Evolutionary conservation across 1,140 invertebrate genomes (phyloP), one percentile per base, ranked within the genome.

Genomic region (Drosophila tropicalis): DNA sequence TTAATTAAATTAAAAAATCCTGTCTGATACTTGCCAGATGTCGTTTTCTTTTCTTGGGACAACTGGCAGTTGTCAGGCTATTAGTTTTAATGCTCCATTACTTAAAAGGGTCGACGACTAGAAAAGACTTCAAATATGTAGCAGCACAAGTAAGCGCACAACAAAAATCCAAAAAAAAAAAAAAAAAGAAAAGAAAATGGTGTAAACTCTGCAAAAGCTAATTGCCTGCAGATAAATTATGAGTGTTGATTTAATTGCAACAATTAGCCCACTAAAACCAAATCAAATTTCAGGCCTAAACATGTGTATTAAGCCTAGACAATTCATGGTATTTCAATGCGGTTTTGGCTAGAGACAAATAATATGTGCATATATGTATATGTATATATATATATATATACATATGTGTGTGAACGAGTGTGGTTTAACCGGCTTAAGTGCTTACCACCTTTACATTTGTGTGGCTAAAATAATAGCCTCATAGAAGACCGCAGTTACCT

Each of bases 1-100:
- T 76, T 76, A 76, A 76, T 76, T 76, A 64, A 76, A 76, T 76
- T 76, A 70, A 70, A 76, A 76, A 76, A 76, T 61, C 69, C 73
- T 70, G 76, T 76, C 73, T 61, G 62, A 58, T 32, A 58, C 56
- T 58, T 36, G 56, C 29, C 56, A 58, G 56, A 58, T 58, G 56
- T 36, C 17, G 17, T 51, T 51, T 51, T 51, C 44, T 51, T 51
- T 51, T 22, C 44, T 58, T 62, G 72, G 39, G 15, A 7, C 55
- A 19, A 57, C 56, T 60, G 40, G 51, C 72, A 63, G 70, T 74
- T 79, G 74, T 71, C 73, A 70, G 64, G 57, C 54, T 72, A 82
- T 85, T 86, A 70, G 68, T 75, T 72, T 72, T 76, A 15, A 86
- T 60, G 82, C 61, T 10, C 54, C 25, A 55, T 22, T 19, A 19